These are phyloP conservation scores for Heliconius congener DNA, from an alignment of 1,140 invertebrate genomes.

Conservation along the genomic window DNA sequence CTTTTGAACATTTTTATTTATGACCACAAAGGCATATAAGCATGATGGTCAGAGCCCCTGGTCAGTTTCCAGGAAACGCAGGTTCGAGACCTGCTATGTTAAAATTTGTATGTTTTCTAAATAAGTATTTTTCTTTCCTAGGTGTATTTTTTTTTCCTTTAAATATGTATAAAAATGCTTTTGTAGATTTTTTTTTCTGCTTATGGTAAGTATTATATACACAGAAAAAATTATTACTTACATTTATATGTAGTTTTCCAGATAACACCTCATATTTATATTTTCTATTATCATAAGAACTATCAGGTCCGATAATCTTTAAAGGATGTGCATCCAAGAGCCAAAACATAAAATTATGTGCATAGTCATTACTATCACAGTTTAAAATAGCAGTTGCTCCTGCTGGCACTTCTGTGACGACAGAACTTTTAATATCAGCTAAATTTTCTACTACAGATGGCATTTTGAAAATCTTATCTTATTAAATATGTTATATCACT, in stretches of 20 bases:
- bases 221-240: slow-evolving; percentile 53
- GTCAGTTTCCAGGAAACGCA: too few relatives aligned
- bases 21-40: too few relatives aligned
- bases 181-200: too few relatives aligned
- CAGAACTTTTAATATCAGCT: slow-evolving; percentile 52
- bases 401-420: slow-evolving; percentile 81
- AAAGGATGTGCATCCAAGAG: slow-evolving; percentile 80
- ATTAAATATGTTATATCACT: slow-evolving; percentile 23
- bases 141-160: too few relatives aligned
- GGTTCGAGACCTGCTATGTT: too few relatives aligned
- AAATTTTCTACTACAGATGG: slow-evolving; percentile 42
- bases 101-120: too few relatives aligned
- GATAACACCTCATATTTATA: slow-evolving; percentile 87
- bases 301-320: slow-evolving; percentile 84
- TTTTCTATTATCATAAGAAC: slow-evolving; percentile 83
- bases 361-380: slow-evolving; percentile 85
- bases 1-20: too few relatives aligned
- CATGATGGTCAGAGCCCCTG: too few relatives aligned
- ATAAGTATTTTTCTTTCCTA: too few relatives aligned
- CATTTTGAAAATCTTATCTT: slow-evolving; percentile 42
- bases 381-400: slow-evolving; percentile 83
- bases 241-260: slow-evolving; percentile 84
- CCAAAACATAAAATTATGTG: slow-evolving; percentile 87
- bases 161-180: too few relatives aligned
- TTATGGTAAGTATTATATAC: too few relatives aligned